These are phyloP conservation scores for Toxostoma redivivum DNA, from an alignment of 2,113 vertebrate genomes.

Conservation along the genomic window DNA sequence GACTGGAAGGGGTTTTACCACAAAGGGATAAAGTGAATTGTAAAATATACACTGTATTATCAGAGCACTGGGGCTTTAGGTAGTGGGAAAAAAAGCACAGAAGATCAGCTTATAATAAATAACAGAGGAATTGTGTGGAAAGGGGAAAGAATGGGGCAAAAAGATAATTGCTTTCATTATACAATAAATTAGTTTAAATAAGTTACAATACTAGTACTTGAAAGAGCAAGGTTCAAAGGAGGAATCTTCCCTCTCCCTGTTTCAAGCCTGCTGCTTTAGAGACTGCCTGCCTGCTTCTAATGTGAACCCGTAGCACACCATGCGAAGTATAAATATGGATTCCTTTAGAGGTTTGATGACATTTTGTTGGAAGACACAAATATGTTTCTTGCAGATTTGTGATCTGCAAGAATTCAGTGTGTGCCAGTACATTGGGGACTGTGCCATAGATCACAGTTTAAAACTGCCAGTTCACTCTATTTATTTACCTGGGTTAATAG, in stretches of 20 bases:
- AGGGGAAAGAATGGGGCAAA: neutral
- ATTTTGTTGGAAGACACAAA: slow-evolving; percentile 64
- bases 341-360: slow-evolving; percentile 59
- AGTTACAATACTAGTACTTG: neutral
- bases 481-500: slow-evolving; percentile 65
- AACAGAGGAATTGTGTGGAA: neutral
- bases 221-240: neutral
- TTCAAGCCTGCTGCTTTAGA: slow-evolving; percentile 29
- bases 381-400: slow-evolving; percentile 68
- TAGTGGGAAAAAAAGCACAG: neutral
- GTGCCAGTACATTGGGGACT: slow-evolving; percentile 20
- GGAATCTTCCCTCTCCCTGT: neutral
- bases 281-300: neutral
- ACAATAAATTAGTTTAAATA: neutral
- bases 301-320: neutral
- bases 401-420: slow-evolving; percentile 61
- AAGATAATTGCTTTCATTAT: neutral
- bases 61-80: neutral
- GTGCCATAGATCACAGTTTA: slow-evolving; percentile 58
- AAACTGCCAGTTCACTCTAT: slow-evolving; percentile 48
- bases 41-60: slow-evolving; percentile 17
- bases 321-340: slow-evolving; percentile 40
- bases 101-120: neutral
- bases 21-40: neutral
- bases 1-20: neutral